Conservation (phyloP, 2,113 vertebrate species). For the Lampris incognitus region DNA sequence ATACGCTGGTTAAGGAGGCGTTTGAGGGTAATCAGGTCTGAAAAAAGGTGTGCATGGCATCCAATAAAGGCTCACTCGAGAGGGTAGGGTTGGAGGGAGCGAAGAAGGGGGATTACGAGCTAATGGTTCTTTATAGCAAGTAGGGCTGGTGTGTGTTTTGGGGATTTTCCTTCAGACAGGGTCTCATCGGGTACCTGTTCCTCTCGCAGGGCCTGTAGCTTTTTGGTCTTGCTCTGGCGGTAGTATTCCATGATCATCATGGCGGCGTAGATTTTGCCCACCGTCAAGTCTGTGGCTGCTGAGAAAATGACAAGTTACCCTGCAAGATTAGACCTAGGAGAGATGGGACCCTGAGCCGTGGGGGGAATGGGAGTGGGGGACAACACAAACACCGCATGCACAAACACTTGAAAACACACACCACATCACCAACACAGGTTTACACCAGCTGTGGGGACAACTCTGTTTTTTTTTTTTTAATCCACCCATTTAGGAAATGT, state of each 20-base stretch:
- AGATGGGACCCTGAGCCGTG: slow-evolving; percentile 83
- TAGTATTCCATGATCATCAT: slow-evolving; percentile 99
- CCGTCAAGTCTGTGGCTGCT: slow-evolving; percentile 94
- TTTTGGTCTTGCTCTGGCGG: slow-evolving; percentile 94
- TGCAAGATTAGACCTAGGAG: slow-evolving; percentile 81
- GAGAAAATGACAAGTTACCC: slow-evolving; percentile 84
- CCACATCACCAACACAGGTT: slow-evolving; percentile 46
- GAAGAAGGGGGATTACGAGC: neutral
- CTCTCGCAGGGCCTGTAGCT: slow-evolving; percentile 89
- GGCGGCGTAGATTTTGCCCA: slow-evolving; percentile 94
- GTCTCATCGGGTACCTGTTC: slow-evolving; percentile 87
- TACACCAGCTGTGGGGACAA: slow-evolving; percentile 35
- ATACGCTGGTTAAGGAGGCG: slow-evolving; percentile 12
- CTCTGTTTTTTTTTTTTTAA: slow-evolving; percentile 21
- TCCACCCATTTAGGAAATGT: neutral
- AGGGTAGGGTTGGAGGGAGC: neutral
- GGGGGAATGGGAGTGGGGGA: slow-evolving; percentile 70
- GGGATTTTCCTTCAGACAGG: slow-evolving; percentile 23
- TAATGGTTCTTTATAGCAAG: neutral
- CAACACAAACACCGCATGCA: slow-evolving; percentile 32
- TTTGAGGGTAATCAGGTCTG: slow-evolving; percentile 4
- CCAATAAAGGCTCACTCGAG: neutral
- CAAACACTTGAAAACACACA: slow-evolving; percentile 22
- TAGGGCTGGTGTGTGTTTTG: neutral
- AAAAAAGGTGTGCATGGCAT: neutral